Percentiles rank a stretch among this genome's conserved stretches.
These are phyloP conservation scores for Dicrostonyx torquatus DNA, from an alignment of 2,797 vertebrate species.

Conservation along the genomic window DNA sequence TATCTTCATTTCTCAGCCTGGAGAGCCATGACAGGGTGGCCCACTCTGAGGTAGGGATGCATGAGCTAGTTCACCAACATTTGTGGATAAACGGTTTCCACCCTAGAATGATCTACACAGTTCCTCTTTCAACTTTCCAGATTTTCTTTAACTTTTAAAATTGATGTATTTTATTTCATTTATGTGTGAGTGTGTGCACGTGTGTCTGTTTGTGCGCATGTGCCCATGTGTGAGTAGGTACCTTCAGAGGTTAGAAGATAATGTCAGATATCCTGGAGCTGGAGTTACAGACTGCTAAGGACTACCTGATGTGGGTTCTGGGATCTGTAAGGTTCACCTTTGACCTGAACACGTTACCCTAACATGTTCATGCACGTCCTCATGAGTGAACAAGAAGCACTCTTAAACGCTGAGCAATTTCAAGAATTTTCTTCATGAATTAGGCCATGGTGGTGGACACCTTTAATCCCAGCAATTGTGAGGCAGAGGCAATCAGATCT, in stretches of 20 bases:
- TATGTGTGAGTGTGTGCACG: background rate
- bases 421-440: background rate
- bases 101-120: background rate
- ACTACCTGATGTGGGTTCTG: too few relatives aligned
- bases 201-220: background rate
- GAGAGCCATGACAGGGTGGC: background rate
- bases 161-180: background rate
- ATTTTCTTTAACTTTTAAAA: background rate
- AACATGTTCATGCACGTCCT: too few relatives aligned
- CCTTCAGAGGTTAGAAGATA: background rate
- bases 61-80: background rate
- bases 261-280: background rate
- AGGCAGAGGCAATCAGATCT: background rate
- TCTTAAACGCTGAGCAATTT: background rate
- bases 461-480: background rate
- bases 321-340: background rate
- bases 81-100: background rate
- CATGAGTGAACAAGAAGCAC: background rate
- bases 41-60: background rate
- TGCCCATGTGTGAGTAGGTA: background rate
- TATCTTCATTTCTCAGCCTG: background rate
- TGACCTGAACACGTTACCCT: too few relatives aligned
- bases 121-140: background rate
- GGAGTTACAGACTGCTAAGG: background rate
- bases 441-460: background rate